phyloP scores from a whole-genome alignment of 2,113 vertebrate species.

The Calyptomena viridis region DNA sequence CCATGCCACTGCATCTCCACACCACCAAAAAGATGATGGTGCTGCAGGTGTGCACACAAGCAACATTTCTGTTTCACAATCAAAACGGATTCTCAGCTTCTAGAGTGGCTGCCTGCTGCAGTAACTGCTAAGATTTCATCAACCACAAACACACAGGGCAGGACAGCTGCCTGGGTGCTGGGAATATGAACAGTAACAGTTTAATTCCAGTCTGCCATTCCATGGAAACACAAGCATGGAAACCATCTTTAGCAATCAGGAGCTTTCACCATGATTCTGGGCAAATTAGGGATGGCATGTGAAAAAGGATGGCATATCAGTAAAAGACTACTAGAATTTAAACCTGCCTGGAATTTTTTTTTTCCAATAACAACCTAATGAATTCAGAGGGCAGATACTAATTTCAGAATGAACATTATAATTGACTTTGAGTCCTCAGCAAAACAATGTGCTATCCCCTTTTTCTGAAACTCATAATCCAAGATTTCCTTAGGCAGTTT shows the following conservation, averaged over 20 bases:
- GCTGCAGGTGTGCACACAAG: background rate
- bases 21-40: background rate
- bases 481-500: background rate
- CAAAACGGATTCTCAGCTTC: slow-evolving; percentile 38
- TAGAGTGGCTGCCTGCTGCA: slow-evolving; percentile 10
- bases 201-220: background rate
- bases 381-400: fast-evolving
- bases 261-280: background rate
- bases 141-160: slow-evolving; percentile 57
- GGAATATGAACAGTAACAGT: slow-evolving; percentile 3
- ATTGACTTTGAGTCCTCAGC: background rate
- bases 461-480: background rate
- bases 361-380: background rate
- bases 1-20: background rate
- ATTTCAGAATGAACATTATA: background rate
- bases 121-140: slow-evolving; percentile 41
- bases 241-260: background rate
- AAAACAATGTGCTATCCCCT: background rate
- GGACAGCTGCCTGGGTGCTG: slow-evolving; percentile 15
- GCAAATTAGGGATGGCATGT: background rate
- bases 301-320: background rate
- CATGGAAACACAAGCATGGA: background rate
- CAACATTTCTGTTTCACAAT: background rate
- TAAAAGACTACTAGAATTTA: slow-evolving; percentile 4
- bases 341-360: slow-evolving; percentile 8